A percentile compares a stretch with the other conserved stretches of the same genome.
Evolutionary conservation across 2,113 vertebrate genomes (phyloP).

Genomic region (Notothenia coriiceps): DNA sequence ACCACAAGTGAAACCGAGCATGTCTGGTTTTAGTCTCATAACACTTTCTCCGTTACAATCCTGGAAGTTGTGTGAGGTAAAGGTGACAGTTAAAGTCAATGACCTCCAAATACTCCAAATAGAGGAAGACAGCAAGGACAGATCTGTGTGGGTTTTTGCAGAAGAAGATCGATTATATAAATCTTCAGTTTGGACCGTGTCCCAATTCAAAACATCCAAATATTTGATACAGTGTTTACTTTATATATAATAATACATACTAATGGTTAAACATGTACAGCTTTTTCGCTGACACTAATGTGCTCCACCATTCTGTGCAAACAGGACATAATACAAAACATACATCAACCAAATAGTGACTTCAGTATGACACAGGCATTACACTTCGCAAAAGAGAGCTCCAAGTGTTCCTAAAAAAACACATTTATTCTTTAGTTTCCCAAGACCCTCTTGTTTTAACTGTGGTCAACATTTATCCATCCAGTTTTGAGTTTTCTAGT

Average conservation of each 20-base stretch:
- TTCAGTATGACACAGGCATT: neutral
- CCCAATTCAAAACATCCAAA: neutral
- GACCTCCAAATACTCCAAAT: neutral
- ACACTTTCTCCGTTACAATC: conserved; percentile 57
- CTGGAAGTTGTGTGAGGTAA: conserved; percentile 28
- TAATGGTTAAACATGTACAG: neutral
- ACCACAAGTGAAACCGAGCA: conserved; percentile 73
- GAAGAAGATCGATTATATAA: neutral
- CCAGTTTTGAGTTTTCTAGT: too few relatives aligned
- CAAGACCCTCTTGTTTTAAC: too few relatives aligned
- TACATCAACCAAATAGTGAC: neutral
- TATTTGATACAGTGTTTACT: too few relatives aligned
- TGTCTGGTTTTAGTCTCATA: conserved; percentile 67
- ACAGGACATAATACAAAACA: neutral
- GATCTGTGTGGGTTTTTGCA: too few relatives aligned
- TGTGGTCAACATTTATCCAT: too few relatives aligned
- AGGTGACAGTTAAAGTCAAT: conserved; percentile 14
- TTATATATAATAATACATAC: neutral
- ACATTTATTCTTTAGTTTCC: too few relatives aligned
- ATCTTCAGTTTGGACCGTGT: neutral
- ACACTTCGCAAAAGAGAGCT: neutral
- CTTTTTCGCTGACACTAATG: neutral
- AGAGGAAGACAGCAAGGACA: neutral
- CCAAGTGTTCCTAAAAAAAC: neutral
- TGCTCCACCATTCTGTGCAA: neutral